Evolutionary conservation across 2,113 vertebrate genomes (phyloP), one percentile per base, ranked within the genome.

Genomic region (Siniperca chuatsi): DNA sequence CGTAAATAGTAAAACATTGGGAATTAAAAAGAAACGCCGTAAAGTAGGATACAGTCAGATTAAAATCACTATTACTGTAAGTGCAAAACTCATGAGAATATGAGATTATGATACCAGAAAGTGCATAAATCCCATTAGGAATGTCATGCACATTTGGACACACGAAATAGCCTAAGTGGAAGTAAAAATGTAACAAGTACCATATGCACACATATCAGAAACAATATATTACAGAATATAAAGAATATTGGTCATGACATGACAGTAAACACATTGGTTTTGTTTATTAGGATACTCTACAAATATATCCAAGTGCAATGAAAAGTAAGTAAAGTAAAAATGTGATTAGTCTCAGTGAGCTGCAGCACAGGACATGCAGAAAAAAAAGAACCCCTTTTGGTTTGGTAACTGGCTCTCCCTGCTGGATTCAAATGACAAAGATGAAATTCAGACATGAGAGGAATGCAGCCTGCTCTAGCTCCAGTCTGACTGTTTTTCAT

Each of bases 361-460:
- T 23, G 5, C 48, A 55, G 33, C 0, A 23, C 13, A 35, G 48
- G 8, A 46, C 67, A 8, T 29, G 21, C 29, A 73, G 42, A 5
- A 29, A 2, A 35, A 10, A 15, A 2, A 9, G 0, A 29, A 29
- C 29, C 50, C 58, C 57, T 9, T 50, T 57, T 61, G 44, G 8
- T 60, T 76, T 67, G 13, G 25, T 58, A 60, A 81, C 20, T 21
- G 23, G 42, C 50, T 69, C 57, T 82, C 42, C 20, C 76, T 79
- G 72, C 29, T 84, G 68, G 64, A 68, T 33, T 40, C n/a, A 70
- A 9, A 66, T 37, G 64, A 74, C 48, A 75, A 42, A 79, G 76
- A 71, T 72, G n/a, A n/a, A 60, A 62, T 6, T 76, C 52, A 71
- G 70, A 71, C 40, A 78, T 61, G 18, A 67, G 58, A 72, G 73